phyloP scores from a whole-genome alignment of 2,113 vertebrate species.

The Apodemus sylvaticus region DNA sequence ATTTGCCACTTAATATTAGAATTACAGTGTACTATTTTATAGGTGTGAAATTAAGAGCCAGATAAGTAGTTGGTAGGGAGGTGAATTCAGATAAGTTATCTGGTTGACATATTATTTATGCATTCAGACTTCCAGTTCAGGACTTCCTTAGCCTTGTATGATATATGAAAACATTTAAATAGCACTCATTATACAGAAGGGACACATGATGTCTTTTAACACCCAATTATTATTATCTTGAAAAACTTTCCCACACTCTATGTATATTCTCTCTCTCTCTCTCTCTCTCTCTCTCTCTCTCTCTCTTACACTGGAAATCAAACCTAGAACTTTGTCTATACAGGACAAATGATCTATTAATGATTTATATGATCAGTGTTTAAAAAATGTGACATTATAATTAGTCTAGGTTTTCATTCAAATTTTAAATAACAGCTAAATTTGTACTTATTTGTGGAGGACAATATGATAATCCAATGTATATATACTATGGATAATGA shows the following conservation, averaged over 20 bases:
- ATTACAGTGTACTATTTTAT: background rate
- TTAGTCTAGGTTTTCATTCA: background rate
- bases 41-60: conserved; percentile 13
- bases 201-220: background rate
- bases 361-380: background rate
- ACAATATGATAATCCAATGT: background rate
- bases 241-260: background rate
- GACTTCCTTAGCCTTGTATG: background rate
- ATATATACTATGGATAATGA: background rate
- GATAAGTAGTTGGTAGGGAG: background rate
- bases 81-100: background rate
- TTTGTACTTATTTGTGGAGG: background rate
- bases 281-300: background rate
- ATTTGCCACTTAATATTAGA: background rate
- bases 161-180: background rate
- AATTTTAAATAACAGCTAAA: background rate
- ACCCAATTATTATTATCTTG: background rate
- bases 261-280: accelerated
- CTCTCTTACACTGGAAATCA: background rate
- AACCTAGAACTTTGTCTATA: background rate
- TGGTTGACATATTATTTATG: background rate
- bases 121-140: background rate
- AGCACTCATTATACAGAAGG: background rate
- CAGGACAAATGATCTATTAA: background rate
- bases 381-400: background rate